Percentiles rank a stretch among this genome's conserved stretches.
Evolutionary conservation across 2,113 vertebrate genomes (phyloP).

Genomic region (Ciconia maguari): DNA sequence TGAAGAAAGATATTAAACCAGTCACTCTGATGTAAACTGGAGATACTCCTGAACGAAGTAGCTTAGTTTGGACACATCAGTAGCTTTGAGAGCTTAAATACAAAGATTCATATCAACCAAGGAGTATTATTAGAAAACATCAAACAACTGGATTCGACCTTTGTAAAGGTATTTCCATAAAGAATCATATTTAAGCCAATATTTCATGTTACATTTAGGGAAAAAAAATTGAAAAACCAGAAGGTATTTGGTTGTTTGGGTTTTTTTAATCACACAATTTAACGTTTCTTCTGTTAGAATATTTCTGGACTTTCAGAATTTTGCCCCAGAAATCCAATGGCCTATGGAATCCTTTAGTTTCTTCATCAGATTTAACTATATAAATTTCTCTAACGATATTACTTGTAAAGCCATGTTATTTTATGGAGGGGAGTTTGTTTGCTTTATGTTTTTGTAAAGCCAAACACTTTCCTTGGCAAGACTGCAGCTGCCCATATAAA

Average conservation of each 20-base stretch:
- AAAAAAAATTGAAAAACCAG: fast-evolving
- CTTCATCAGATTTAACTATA: neutral
- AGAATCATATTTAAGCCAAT: neutral
- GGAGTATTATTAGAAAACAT: neutral
- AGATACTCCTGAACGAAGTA: neutral
- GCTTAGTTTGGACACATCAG: neutral
- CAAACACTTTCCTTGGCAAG: neutral
- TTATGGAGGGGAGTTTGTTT: neutral
- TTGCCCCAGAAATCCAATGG: neutral
- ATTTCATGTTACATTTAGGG: neutral
- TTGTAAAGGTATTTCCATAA: neutral
- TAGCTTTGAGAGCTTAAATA: neutral
- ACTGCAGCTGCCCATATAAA: neutral
- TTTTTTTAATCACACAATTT: neutral
- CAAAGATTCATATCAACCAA: neutral
- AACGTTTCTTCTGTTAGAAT: neutral
- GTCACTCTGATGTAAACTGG: neutral
- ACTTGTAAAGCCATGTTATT: neutral
- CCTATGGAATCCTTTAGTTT: neutral
- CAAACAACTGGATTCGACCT: neutral
- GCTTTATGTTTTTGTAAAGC: neutral
- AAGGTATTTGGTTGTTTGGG: neutral
- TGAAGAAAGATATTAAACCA: neutral
- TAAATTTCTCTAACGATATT: neutral
- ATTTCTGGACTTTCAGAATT: neutral